Conservation (phyloP, 2,113 vertebrate genomes). For the Beaufortia kweichowensis region DNA sequence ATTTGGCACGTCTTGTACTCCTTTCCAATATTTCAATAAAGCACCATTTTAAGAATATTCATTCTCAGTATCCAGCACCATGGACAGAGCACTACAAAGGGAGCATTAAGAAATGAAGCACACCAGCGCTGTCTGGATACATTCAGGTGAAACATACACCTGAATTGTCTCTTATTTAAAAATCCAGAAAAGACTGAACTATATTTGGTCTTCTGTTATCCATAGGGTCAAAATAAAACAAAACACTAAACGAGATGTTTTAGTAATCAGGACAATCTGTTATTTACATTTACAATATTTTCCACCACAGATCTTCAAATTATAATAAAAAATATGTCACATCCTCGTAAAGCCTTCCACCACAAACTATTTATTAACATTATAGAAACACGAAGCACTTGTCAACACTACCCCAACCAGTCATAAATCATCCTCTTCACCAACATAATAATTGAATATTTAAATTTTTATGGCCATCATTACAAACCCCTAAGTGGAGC, state of each 20-base stretch:
- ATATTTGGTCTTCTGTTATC: no score
- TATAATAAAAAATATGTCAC: background rate
- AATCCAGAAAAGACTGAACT: background rate
- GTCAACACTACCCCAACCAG: slow-evolving; percentile 1
- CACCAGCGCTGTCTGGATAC: background rate
- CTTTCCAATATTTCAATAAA: slow-evolving; percentile 28
- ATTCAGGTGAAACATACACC: background rate
- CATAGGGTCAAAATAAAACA: no score
- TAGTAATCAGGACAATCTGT: background rate
- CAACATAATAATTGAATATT: slow-evolving; percentile 5
- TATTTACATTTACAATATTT: background rate
- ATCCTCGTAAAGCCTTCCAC: background rate
- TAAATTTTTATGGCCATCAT: slow-evolving; percentile 14
- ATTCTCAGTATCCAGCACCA: slow-evolving; percentile 54
- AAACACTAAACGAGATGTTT: no score
- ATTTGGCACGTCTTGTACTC: background rate
- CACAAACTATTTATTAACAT: background rate
- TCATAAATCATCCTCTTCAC: slow-evolving; percentile 7
- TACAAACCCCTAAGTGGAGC: slow-evolving; percentile 22
- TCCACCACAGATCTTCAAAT: background rate
- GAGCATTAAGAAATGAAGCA: slow-evolving; percentile 43
- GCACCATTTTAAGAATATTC: slow-evolving; percentile 39
- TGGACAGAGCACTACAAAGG: slow-evolving; percentile 54
- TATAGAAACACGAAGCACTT: background rate
- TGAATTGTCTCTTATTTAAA: background rate